Evolutionary conservation across 2,113 vertebrate genomes (phyloP).

Genomic region (Sciurus niger): DNA sequence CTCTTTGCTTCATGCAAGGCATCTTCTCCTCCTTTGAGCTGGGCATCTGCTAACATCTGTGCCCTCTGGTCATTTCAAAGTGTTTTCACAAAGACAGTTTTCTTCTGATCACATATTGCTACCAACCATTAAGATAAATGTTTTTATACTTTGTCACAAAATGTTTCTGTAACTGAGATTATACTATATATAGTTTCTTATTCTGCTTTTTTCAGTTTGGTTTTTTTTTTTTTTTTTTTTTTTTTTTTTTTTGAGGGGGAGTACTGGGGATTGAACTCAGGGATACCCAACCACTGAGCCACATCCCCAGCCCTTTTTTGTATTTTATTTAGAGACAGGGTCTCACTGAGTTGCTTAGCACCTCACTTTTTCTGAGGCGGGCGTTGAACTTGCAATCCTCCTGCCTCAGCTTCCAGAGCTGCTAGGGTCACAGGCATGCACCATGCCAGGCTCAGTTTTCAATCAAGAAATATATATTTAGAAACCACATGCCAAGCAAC

Average conservation of each 20-base stretch:
- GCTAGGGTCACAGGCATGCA: too few species aligned
- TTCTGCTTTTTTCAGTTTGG: not conserved
- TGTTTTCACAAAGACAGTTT: constrained; percentile 54
- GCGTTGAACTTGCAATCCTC: too few species aligned
- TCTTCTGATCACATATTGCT: not conserved
- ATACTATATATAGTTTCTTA: constrained; percentile 4
- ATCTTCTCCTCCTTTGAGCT: not conserved
- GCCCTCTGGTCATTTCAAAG: constrained; percentile 2
- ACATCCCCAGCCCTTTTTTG: too few species aligned
- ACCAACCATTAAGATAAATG: constrained; percentile 1
- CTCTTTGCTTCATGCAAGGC: constrained; percentile 42
- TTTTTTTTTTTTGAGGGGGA: too few species aligned
- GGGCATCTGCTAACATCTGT: constrained; percentile 2
- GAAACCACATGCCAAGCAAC: constrained; percentile 47
- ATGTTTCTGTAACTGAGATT: constrained; percentile 53
- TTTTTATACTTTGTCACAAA: constrained; percentile 46
- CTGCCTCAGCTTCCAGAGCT: too few species aligned
- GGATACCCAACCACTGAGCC: too few species aligned
- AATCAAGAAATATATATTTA: constrained; percentile 60
- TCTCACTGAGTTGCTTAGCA: too few species aligned
- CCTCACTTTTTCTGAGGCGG: too few species aligned
- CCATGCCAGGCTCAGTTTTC: not conserved
- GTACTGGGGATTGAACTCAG: too few species aligned
- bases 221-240: too few species aligned
- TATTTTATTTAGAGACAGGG: too few species aligned